A percentile compares a stretch with the other conserved stretches of the same genome.
These are phyloP conservation scores for Lasioglossum baleicum DNA, from an alignment of 1,140 invertebrate species.

Conservation along the genomic window DNA sequence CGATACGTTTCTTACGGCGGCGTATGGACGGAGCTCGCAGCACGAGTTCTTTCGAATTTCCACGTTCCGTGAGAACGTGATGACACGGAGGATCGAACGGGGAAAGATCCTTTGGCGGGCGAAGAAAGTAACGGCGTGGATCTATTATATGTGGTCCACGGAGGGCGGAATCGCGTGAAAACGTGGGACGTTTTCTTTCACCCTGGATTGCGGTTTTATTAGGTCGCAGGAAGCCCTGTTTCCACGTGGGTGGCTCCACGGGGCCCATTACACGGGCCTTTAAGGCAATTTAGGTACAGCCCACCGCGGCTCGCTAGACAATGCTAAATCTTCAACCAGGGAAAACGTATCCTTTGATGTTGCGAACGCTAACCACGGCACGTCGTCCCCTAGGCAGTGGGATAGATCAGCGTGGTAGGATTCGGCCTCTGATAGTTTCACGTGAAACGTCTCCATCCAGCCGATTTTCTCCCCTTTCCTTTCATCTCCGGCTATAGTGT, in stretches of 20 bases:
- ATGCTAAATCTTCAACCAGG: slow-evolving; percentile 42
- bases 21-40: too few species aligned
- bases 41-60: background rate
- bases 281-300: slow-evolving; percentile 48
- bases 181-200: slow-evolving; percentile 29
- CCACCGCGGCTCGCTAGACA: slow-evolving; percentile 44
- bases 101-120: background rate
- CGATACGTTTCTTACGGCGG: too few species aligned
- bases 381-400: background rate
- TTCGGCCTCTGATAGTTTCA: slow-evolving; percentile 4
- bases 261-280: slow-evolving; percentile 49
- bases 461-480: slow-evolving; percentile 49
- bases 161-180: slow-evolving; percentile 46
- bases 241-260: slow-evolving; percentile 52
- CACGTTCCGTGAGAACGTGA: slow-evolving; percentile 11
- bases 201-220: slow-evolving; percentile 45
- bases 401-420: slow-evolving; percentile 6
- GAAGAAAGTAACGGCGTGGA: slow-evolving; percentile 17
- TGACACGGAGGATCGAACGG: background rate
- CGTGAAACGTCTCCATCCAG: slow-evolving; percentile 29
- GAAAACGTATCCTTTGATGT: slow-evolving; percentile 49
- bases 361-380: slow-evolving; percentile 48
- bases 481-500: slow-evolving; percentile 26
- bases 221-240: slow-evolving; percentile 12
- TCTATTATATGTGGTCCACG: slow-evolving; percentile 29